Percentiles rank a stretch among this genome's conserved stretches.
Evolutionary conservation across 2,797 vertebrate genomes (phyloP).

Genomic region (Heterohyrax brucei): DNA sequence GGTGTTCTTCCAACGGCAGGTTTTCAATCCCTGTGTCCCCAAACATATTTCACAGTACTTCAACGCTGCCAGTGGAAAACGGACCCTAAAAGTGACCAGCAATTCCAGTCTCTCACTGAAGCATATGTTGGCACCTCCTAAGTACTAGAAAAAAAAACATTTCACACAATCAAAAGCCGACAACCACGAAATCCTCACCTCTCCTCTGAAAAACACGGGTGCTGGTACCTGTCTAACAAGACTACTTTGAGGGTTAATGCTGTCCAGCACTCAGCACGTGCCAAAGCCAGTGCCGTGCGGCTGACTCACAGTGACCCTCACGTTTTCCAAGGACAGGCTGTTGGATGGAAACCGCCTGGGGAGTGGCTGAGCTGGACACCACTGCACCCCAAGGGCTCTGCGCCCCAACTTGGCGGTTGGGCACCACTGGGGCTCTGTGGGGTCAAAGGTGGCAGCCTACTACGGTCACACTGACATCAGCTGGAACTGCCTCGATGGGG

Average conservation of each 20-base stretch:
- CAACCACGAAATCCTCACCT: constrained; percentile 29
- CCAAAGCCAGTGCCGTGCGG: not conserved
- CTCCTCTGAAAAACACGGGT: constrained; percentile 23
- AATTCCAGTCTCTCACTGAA: not conserved
- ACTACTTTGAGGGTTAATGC: constrained; percentile 32
- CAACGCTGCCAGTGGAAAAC: not conserved
- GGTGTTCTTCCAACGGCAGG: not conserved
- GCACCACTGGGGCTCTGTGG: no score
- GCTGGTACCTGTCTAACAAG: not conserved
- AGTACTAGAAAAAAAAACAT: not conserved
- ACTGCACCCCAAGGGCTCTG: no score
- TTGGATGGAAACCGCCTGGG: no score
- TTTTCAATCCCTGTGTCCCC: not conserved
- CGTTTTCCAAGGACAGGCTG: no score
- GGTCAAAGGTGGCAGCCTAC: no score
- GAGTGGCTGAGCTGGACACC: no score
- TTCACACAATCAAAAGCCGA: constrained; percentile 53
- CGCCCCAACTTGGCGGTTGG: not conserved
- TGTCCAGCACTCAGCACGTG: not conserved
- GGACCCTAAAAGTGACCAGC: not conserved
- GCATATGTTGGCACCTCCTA: not conserved
- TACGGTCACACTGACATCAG: no score
- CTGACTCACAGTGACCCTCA: no score
- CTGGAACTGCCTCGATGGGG: no score
- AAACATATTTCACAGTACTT: not conserved